A percentile compares a stretch with the other conserved stretches of the same genome.
Evolutionary conservation across 2,888 invertebrate species (phyloP).

Genomic region (Dasypolia templi): DNA sequence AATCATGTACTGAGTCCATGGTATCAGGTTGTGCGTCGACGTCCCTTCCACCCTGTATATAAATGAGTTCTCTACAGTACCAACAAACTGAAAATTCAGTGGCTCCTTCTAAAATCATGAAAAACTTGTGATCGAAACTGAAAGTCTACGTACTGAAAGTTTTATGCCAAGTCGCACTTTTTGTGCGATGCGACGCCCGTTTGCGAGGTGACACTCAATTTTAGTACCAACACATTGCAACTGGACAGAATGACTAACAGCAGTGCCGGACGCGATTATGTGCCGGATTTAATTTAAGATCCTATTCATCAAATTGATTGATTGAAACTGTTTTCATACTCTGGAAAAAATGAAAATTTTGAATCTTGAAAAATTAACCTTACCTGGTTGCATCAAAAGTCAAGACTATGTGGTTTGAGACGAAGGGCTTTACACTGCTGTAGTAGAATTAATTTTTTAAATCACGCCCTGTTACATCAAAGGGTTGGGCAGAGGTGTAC

Average conservation of each 20-base stretch:
- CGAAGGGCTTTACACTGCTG: not conserved
- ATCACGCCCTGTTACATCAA: not conserved
- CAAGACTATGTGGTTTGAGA: not conserved
- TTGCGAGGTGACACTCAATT: conserved; percentile 26
- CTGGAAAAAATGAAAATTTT: not conserved
- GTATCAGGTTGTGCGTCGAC: no score
- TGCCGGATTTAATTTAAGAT: not conserved
- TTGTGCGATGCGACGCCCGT: conserved; percentile 20
- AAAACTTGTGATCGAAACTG: conserved; percentile 7
- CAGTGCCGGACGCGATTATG: not conserved
- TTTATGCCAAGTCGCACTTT: conserved; percentile 5
- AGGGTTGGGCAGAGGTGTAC: not conserved
- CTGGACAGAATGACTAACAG: conserved; percentile 17
- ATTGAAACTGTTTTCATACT: not conserved
- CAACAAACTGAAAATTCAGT: no score
- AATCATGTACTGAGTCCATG: no score
- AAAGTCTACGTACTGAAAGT: conserved; percentile 11
- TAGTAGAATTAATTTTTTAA: not conserved
- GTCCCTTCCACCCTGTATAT: no score
- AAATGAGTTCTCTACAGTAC: no score
- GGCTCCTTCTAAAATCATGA: not conserved
- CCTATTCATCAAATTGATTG: not conserved
- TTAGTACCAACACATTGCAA: conserved; percentile 37
- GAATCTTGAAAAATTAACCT: not conserved
- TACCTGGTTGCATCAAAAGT: not conserved